A percentile compares a stretch with the other conserved stretches of the same genome.
Conservation (phyloP, 2,888 invertebrate species). For the Graphium colonna region DNA sequence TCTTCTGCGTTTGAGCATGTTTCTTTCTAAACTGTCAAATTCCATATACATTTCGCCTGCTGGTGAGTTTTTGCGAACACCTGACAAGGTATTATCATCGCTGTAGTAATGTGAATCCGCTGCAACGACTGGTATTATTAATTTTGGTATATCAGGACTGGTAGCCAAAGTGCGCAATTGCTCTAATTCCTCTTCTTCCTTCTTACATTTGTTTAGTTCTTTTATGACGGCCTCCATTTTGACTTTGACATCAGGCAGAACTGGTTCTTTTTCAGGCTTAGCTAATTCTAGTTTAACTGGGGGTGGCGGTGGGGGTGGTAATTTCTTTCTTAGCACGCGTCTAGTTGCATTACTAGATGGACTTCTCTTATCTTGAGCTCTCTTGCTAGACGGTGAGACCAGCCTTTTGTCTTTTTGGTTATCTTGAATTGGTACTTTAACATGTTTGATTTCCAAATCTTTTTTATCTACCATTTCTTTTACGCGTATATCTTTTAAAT, state of each 20-base stretch:
- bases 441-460: constrained; percentile 8
- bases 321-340: constrained; percentile 55
- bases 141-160: constrained; percentile 51
- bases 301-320: constrained; percentile 70
- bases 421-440: neutral
- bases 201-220: constrained; percentile 70
- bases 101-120: constrained; percentile 64
- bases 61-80: constrained; percentile 40
- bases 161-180: constrained; percentile 48
- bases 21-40: constrained; percentile 65
- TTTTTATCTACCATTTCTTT: constrained; percentile 12
- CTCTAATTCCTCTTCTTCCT: constrained; percentile 48
- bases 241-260: constrained; percentile 76
- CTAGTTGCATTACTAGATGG: constrained; percentile 56
- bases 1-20: constrained; percentile 50
- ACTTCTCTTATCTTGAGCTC: constrained; percentile 42
- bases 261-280: constrained; percentile 47
- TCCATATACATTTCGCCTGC: constrained; percentile 42
- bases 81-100: constrained; percentile 54
- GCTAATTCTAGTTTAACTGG: constrained; percentile 38
- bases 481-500: constrained; percentile 27
- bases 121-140: constrained; percentile 69
- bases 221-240: constrained; percentile 83
- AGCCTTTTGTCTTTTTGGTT: constrained; percentile 13
- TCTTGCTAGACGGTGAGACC: constrained; percentile 20